A percentile compares a stretch with the other conserved stretches of the same genome.
phyloP scores from a whole-genome alignment of 2,888 invertebrate genomes.

The Oligia fasciuncula region DNA sequence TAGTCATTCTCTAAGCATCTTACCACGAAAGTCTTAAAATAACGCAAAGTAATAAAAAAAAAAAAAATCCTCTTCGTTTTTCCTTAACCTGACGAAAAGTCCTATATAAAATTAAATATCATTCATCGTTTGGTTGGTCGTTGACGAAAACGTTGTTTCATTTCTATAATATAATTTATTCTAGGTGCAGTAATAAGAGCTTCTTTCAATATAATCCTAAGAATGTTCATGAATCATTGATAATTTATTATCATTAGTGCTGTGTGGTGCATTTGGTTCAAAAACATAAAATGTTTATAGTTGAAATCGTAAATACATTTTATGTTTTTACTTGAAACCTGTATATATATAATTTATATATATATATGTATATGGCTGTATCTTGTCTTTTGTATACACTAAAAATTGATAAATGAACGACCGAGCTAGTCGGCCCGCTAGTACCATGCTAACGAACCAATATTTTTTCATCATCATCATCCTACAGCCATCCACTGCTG shows the following conservation, averaged over 20 bases:
- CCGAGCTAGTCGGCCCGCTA: not conserved
- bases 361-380: no score
- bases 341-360: no score
- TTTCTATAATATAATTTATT: not conserved
- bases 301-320: not conserved
- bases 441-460: not conserved
- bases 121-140: not conserved
- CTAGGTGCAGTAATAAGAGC: not conserved
- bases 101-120: not conserved
- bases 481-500: no score
- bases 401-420: not conserved
- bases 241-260: not conserved
- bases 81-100: no score
- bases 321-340: not conserved
- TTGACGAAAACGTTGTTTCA: not conserved
- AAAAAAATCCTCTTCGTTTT: not conserved
- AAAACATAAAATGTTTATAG: no score
- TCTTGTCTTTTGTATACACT: not conserved
- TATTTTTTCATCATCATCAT: not conserved
- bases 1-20: not conserved
- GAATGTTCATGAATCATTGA: not conserved
- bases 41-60: not conserved
- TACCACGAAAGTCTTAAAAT: not conserved
- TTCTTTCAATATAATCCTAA: not conserved
- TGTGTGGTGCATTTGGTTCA: no score